Evolutionary conservation across 2,888 invertebrate genomes (phyloP).

Genomic region (Dusona sp.): DNA sequence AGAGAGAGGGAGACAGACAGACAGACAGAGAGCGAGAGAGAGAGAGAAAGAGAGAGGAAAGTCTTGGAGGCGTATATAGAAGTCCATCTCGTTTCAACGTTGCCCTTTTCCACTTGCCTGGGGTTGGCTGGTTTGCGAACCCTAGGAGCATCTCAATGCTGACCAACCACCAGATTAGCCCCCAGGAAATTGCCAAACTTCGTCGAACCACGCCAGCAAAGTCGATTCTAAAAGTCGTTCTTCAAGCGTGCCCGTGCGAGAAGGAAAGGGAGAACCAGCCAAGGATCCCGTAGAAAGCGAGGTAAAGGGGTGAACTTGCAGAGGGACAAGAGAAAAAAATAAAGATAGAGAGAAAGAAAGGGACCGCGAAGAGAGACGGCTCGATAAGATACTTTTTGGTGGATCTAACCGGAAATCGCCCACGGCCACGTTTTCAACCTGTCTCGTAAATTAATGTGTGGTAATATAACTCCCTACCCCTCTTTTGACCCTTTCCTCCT

Average conservation of each 20-base stretch:
- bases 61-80: constrained; percentile 51
- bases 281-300: neutral
- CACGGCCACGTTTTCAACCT: constrained; percentile 71
- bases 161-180: constrained; percentile 84
- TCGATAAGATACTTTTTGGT: constrained; percentile 62
- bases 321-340: neutral
- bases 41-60: constrained; percentile 61
- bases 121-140: constrained; percentile 72
- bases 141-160: constrained; percentile 83
- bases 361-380: constrained; percentile 26
- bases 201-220: constrained; percentile 79
- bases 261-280: constrained; percentile 1
- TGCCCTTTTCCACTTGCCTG: constrained; percentile 58
- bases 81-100: constrained; percentile 52
- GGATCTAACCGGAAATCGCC: constrained; percentile 59
- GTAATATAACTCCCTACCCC: constrained; percentile 52
- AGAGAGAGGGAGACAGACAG: constrained; percentile 64
- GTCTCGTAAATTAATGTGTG: constrained; percentile 79
- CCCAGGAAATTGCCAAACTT: constrained; percentile 85
- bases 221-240: constrained; percentile 83
- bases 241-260: constrained; percentile 75
- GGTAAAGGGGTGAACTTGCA: constrained; percentile 26
- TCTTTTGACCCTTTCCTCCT: neutral
- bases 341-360: neutral
- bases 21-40: constrained; percentile 62